Evolutionary conservation across 2,888 invertebrate species (phyloP).

Genomic region (Eupithecia tripunctaria): DNA sequence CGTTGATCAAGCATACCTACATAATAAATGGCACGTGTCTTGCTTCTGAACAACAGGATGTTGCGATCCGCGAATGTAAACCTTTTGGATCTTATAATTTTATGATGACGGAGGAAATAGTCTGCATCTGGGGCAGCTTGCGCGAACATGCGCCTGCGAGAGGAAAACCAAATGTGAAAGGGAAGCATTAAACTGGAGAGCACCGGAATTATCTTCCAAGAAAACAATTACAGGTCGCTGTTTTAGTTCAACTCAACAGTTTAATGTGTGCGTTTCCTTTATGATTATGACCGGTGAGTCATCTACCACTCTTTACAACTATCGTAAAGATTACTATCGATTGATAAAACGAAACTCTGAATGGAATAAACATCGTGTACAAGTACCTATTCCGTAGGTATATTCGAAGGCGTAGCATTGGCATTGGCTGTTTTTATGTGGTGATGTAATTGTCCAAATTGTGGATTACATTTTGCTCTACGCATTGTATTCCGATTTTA

Average conservation of each 20-base stretch:
- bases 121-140: conserved; percentile 66
- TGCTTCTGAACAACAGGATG: conserved; percentile 70
- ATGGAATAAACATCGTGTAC: conserved; percentile 47
- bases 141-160: conserved; percentile 54
- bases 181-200: conserved; percentile 63
- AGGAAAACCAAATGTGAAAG: conserved; percentile 68
- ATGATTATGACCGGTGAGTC: conserved; percentile 25
- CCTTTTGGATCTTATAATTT: conserved; percentile 54
- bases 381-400: conserved; percentile 44
- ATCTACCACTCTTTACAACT: conserved; percentile 15
- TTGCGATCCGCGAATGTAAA: conserved; percentile 65
- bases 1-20: conserved; percentile 61
- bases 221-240: conserved; percentile 49
- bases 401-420: conserved; percentile 66
- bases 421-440: conserved; percentile 73
- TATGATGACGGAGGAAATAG: conserved; percentile 66
- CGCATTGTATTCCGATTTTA: conserved; percentile 70
- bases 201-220: conserved; percentile 51
- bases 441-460: conserved; percentile 68
- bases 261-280: conserved; percentile 34
- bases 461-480: conserved; percentile 59
- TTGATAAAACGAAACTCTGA: conserved; percentile 46
- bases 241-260: conserved; percentile 40
- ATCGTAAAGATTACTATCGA: conserved; percentile 23
- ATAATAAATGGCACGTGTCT: conserved; percentile 69